Percentiles rank a stretch among this genome's conserved stretches.
These are phyloP conservation scores for Drosophila meridiana DNA, from an alignment of 2,888 invertebrate species.

Conservation along the genomic window DNA sequence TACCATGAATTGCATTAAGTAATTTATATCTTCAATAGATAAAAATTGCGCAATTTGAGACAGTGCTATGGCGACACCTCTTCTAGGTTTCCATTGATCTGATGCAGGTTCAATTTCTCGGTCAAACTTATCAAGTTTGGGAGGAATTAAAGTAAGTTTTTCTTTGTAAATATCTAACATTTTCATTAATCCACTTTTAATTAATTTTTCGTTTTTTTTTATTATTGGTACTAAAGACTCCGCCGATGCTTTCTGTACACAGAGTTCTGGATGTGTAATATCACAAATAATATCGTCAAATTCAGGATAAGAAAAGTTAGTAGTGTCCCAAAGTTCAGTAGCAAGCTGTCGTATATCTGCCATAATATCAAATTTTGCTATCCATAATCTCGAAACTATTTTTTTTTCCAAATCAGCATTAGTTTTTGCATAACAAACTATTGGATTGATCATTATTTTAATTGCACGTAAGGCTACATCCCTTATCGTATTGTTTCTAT, in stretches of 20 bases:
- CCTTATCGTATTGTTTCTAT: slow-evolving; percentile 89
- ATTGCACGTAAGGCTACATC: slow-evolving; percentile 93
- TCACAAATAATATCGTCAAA: slow-evolving; percentile 87
- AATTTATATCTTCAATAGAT: slow-evolving; percentile 88
- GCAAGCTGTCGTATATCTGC: slow-evolving; percentile 90
- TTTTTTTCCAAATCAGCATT: slow-evolving; percentile 84
- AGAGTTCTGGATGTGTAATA: slow-evolving; percentile 92
- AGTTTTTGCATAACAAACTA: slow-evolving; percentile 85
- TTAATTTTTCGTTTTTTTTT: slow-evolving; percentile 86
- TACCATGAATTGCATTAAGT: slow-evolving; percentile 94
- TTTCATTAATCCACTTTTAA: slow-evolving; percentile 87
- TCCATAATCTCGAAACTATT: slow-evolving; percentile 91
- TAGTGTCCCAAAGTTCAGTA: slow-evolving; percentile 87
- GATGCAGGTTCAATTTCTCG: slow-evolving; percentile 93
- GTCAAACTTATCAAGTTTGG: slow-evolving; percentile 95
- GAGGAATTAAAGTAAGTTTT: slow-evolving; percentile 92
- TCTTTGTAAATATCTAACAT: slow-evolving; percentile 91
- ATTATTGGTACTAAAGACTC: slow-evolving; percentile 91
- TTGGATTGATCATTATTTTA: slow-evolving; percentile 87
- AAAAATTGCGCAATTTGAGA: slow-evolving; percentile 90
- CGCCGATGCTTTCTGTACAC: slow-evolving; percentile 93
- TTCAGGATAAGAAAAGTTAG: slow-evolving; percentile 86
- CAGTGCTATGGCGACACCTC: slow-evolving; percentile 94
- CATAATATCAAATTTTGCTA: slow-evolving; percentile 92
- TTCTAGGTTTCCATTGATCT: slow-evolving; percentile 96